Evolutionary conservation across 1,140 invertebrate genomes (phyloP).

Genomic region (Drosophila kepulauana): DNA sequence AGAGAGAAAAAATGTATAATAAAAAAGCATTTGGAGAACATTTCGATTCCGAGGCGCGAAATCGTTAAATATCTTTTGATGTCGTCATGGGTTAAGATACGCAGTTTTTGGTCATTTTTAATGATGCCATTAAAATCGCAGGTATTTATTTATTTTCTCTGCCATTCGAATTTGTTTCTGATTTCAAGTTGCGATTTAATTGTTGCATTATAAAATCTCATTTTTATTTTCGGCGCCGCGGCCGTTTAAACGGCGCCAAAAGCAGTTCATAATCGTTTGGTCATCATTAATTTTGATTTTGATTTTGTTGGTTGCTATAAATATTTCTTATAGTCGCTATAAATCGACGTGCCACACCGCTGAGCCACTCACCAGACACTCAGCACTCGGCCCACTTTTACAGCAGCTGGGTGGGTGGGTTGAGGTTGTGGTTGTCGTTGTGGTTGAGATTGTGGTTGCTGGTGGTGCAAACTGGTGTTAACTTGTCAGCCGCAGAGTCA

Average conservation of each 20-base stretch:
- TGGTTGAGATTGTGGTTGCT: slow-evolving; percentile 9
- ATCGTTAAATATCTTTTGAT: slow-evolving; percentile 66
- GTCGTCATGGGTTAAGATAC: slow-evolving; percentile 65
- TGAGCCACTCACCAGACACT: slow-evolving; percentile 3
- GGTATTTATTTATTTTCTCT: slow-evolving; percentile 47
- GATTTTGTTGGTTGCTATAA: slow-evolving; percentile 54
- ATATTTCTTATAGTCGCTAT: slow-evolving; percentile 61
- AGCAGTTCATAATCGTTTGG: slow-evolving; percentile 58
- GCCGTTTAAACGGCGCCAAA: slow-evolving; percentile 73
- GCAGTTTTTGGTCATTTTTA: slow-evolving; percentile 61
- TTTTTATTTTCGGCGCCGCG: slow-evolving; percentile 47
- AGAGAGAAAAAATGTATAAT: slow-evolving; percentile 1
- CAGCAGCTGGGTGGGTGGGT: slow-evolving; percentile 13
- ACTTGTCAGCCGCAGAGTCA: slow-evolving; percentile 8
- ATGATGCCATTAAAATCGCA: slow-evolving; percentile 69
- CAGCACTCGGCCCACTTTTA: slow-evolving; percentile 13
- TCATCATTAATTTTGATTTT: slow-evolving; percentile 58
- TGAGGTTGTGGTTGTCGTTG: background rate
- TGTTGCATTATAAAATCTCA: slow-evolving; percentile 61
- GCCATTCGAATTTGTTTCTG: slow-evolving; percentile 12
- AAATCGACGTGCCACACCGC: slow-evolving; percentile 41
- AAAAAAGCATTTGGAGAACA: slow-evolving; percentile 47
- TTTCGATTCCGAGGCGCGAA: slow-evolving; percentile 64
- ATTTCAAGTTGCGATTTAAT: slow-evolving; percentile 60
- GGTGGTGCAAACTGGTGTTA: slow-evolving; percentile 27